Evolutionary conservation across 1,140 invertebrate species (phyloP), one percentile per base, ranked within the genome.

Genomic region (Babylonia areolata): DNA sequence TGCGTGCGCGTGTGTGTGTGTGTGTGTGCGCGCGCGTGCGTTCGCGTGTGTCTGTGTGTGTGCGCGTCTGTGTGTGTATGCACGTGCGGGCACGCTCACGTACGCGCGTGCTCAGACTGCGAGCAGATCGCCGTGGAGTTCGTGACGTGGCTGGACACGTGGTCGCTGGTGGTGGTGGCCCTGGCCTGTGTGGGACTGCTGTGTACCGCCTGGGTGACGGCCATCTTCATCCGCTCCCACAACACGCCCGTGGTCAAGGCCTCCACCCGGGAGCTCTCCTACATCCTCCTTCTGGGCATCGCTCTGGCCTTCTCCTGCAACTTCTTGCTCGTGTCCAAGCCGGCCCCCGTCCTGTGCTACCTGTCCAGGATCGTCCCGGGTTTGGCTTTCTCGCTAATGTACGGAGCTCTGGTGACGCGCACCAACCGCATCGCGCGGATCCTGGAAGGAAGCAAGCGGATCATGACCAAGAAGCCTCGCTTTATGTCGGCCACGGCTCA

Each of bases 361-460:
- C 89, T 97, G 15, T 95, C 96, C 39, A 95, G 97, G 58, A 95
- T 97, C 58, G 93, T 97, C 87, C 97, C 97, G 0, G 97, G 97
- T 3, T 95, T 98, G 69, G 96, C 96, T 64, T 97, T 98, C 91
- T 96, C 97, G 0, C 96, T 97, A 94, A 97, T 98, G 87, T 98
- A 97, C 93, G 96, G 97, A 0, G 96, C 97, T 6, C 93, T 98
- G 23, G 95, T 98, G 5, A 97, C 97, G 3, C 97, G 97, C 95
- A 98, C 97, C 0, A 98, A 98, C 94, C 95, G 97, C 81, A 98
- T 98, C 58, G 97, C 97, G 0, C 93, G 97, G n/a, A 97, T 98
- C 89, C 95, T 98, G 54, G 97, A 97, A 20, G 97, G 97, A 1
- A 97, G 96, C 78, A 97, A 97, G 92, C 94, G 96, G 81, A 97